A percentile compares a stretch with the other conserved stretches of the same genome.
These are phyloP conservation scores for Embidobia sp. DNA, from an alignment of 2,888 invertebrate genomes.

Conservation along the genomic window DNA sequence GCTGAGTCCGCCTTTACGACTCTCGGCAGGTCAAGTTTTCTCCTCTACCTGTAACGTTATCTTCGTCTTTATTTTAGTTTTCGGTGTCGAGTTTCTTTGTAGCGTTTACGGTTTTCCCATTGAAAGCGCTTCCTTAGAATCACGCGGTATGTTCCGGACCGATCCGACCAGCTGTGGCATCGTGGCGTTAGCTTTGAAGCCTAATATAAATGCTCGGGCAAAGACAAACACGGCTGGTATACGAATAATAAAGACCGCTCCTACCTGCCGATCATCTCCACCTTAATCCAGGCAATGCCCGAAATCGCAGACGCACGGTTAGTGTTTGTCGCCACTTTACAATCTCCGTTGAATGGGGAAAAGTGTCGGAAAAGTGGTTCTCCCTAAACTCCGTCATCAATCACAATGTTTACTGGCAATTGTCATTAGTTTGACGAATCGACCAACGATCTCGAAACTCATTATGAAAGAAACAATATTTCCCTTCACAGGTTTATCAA, in stretches of 20 bases:
- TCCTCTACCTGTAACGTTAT: constrained; percentile 41
- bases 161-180: constrained; percentile 38
- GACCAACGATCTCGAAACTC: too few species aligned
- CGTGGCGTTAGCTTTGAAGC: constrained; percentile 24
- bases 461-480: too few species aligned
- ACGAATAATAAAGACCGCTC: too few species aligned
- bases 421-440: constrained; percentile 11
- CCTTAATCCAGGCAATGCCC: constrained; percentile 28
- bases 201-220: constrained; percentile 16
- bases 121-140: constrained; percentile 41
- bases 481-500: too few species aligned
- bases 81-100: constrained; percentile 42
- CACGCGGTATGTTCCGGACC: constrained; percentile 13
- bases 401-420: constrained; percentile 15
- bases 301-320: constrained; percentile 8
- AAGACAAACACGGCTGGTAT: too few species aligned
- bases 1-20: constrained; percentile 34
- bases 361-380: constrained; percentile 27
- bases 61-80: constrained; percentile 28
- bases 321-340: constrained; percentile 14
- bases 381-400: constrained; percentile 3
- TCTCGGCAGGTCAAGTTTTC: constrained; percentile 44
- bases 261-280: constrained; percentile 34
- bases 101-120: constrained; percentile 44
- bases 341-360: neutral